Base-by-base conservation (phyloP, 2,888 invertebrate genomes). In the Flabesymbios commensalis region DNA sequence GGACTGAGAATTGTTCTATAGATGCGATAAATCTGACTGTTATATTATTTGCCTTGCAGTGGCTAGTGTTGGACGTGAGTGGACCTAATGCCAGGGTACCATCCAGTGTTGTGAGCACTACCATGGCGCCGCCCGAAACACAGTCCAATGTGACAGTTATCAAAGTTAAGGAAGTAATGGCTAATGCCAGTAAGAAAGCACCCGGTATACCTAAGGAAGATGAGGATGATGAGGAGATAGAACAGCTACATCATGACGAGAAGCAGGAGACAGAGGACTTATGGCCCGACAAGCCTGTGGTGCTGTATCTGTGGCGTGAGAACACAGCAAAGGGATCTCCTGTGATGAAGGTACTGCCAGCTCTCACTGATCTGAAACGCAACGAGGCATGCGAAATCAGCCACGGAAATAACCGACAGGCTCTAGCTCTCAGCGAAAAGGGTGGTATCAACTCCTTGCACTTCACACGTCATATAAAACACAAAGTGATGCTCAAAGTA, bases 261-360 rank as follows among this genome's bases (percentile, higher is more conserved):
- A 17, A 10, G n/a, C 4, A 19, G 14, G 45, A 48, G 22, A 51
- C 59, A 14, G 17, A 22, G 7, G 58, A 57, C 28, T 42, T 61
- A 5, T 43, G 24, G 14, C 45, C 58, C 2, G 53, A 45, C n/a
- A 33, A 47, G 19, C 67, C 75, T 3, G 48, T 78, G 0, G 68
- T 72, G n/a, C 63, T 78, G 19, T 68, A 73, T 52, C 53, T 81
- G 1, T 66, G 72, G 52, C 67, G 72, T 17, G 65, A 71, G 22
- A 71, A 74, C 73, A 88, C 89, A 0, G 87, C 86, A 72, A 88
- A 88, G 67, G 84, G 86, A 70, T 87, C 85, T 75, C 83, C 87
- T 69, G 86, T 90, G 63, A 83, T 90, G 31, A 88, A 87, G 76
- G 79, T 90, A 24, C 87, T 88, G 70, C 88, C 90, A 3, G 87